These are phyloP conservation scores for Scaptomyza polygonia DNA, from an alignment of 2,888 invertebrate species.

Conservation along the genomic window DNA sequence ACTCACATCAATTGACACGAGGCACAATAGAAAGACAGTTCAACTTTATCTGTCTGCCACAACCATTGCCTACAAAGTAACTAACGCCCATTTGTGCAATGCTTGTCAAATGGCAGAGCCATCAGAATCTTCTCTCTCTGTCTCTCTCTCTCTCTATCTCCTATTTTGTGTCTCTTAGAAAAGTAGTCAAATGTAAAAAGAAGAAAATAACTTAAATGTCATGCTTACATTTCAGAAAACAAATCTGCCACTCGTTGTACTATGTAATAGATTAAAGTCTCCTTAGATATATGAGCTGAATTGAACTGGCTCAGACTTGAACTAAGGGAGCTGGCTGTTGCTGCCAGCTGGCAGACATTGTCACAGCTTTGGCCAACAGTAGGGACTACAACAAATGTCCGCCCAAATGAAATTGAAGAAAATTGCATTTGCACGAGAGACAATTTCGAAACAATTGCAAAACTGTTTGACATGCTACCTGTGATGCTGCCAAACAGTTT, in stretches of 20 bases:
- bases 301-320: constrained; percentile 35
- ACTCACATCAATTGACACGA: constrained; percentile 55
- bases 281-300: constrained; percentile 38
- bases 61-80: constrained; percentile 50
- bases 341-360: constrained; percentile 63
- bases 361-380: constrained; percentile 32
- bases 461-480: constrained; percentile 78
- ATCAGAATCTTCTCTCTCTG: constrained; percentile 1
- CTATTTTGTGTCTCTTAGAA: neutral
- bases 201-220: constrained; percentile 72
- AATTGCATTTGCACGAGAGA: constrained; percentile 80
- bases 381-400: constrained; percentile 57
- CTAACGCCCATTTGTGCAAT: constrained; percentile 40
- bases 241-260: constrained; percentile 70
- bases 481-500: constrained; percentile 79
- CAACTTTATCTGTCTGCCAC: constrained; percentile 50
- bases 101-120: constrained; percentile 38
- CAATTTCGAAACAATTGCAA: constrained; percentile 82
- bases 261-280: constrained; percentile 73
- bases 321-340: constrained; percentile 12
- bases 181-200: constrained; percentile 25
- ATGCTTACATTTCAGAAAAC: constrained; percentile 70
- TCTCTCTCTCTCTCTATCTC: neutral
- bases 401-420: constrained; percentile 79
- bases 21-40: constrained; percentile 49